Percentiles rank a stretch among this genome's conserved stretches.
Evolutionary conservation across 2,888 invertebrate species (phyloP).

Genomic region (Lobophora halterata): DNA sequence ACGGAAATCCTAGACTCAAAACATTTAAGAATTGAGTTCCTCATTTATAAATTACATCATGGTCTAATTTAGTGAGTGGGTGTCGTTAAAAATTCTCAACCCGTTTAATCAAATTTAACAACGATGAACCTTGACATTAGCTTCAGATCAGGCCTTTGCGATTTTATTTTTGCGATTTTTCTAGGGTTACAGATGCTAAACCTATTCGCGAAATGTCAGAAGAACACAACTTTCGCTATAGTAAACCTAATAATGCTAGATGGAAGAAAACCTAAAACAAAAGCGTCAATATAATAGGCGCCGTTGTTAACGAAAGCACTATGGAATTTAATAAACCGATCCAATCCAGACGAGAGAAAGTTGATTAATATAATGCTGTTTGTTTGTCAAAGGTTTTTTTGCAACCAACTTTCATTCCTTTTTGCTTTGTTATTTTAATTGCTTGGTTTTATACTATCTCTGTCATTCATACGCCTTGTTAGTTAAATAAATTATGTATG

Average conservation of each 20-base stretch:
- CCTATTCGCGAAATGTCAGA: constrained; percentile 34
- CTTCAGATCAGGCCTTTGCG: constrained; percentile 9
- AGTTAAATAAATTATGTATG: no score
- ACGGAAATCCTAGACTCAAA: no score
- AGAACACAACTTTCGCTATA: constrained; percentile 45
- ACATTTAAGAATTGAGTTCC: no score
- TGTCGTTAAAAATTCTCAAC: constrained; percentile 7
- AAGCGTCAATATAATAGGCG: constrained; percentile 36
- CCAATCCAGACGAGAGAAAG: constrained; percentile 44
- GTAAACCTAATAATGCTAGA: constrained; percentile 27
- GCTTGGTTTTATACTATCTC: constrained; percentile 4
- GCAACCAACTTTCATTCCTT: constrained; percentile 9
- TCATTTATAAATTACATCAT: no score
- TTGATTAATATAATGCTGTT: constrained; percentile 31
- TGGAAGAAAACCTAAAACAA: constrained; percentile 39
- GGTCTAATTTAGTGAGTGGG: constrained; percentile 15
- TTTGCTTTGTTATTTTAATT: constrained; percentile 3
- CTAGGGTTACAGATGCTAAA: background rate
- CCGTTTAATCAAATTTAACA: constrained; percentile 1
- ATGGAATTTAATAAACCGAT: constrained; percentile 37
- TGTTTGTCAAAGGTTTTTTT: constrained; percentile 13
- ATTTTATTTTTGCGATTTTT: constrained; percentile 3
- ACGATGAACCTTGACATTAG: constrained; percentile 14
- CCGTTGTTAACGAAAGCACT: constrained; percentile 36
- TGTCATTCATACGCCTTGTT: background rate